Base-by-base conservation (phyloP, 2,113 vertebrate species). In the Monopterus albus region DNA sequence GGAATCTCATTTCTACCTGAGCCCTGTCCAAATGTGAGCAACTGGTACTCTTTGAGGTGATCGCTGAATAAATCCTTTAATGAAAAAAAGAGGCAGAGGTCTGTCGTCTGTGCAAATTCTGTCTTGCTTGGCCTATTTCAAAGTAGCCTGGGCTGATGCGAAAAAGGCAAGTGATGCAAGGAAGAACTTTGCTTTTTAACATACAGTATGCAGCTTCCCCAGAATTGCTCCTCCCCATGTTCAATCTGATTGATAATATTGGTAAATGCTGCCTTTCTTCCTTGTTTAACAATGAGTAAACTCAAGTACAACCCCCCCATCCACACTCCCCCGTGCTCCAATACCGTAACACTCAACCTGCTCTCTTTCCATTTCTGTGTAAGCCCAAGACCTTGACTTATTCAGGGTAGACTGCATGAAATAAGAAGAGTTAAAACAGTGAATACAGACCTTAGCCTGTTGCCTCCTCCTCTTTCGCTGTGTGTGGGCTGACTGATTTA, bases 201-300 rank as follows among this genome's bases (percentile, higher is more conserved):
- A 5, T 31, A 36, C 8, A 3, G 31, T 25, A 64, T 21, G 25
- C 18, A 47, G 56, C 21, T 9, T 66, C 14, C 18, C 6, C 9
- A 43, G 65, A 52, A 47, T 50, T 59, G 63, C 43, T 58, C 10
- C 18, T 64, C 25, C 38, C 39, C 9, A 15, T 29, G 49, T 58
- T 62, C 31, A 68, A 18, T 68, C 39, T 67, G 47, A 79, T 81
- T 78, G 74, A 56, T 83, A 74, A 77, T 77, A 77, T 71, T 75
- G 49, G 56, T 63, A 62, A 64, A 23, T 36, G 52, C 65, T 40
- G 67, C 45, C 28, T 66, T 76, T 77, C 18, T 75, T 40, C 51
- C 47, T 79, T 83, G 67, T 87, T 87, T 75, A 83, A 88, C 82
- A 90, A 86, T 71, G 1, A 43, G n/a, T 83, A 84, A 75, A 73